phyloP scores from a whole-genome alignment of 37 sponge, comb jelly and placozoan species.

The Theonella swinhoei region DNA sequence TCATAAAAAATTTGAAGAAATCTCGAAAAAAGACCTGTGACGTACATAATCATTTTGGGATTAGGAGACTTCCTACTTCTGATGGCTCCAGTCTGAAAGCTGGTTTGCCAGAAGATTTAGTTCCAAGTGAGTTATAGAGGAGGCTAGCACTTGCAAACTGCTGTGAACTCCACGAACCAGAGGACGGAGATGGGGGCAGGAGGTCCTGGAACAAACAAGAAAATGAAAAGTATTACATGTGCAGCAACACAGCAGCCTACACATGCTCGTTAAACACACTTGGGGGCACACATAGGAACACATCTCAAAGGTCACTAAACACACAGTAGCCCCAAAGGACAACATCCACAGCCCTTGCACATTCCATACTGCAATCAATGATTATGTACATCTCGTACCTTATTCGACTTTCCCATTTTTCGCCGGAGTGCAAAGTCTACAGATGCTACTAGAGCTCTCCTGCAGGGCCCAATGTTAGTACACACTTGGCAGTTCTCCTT shows the following conservation, averaged over 20 bases:
- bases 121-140: conserved; percentile 43
- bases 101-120: conserved; percentile 43
- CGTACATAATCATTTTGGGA: conserved; percentile 31
- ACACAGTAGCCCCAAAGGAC: too few species aligned
- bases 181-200: conserved; percentile 24
- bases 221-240: too few species aligned
- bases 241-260: too few species aligned
- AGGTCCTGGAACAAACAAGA: conserved; percentile 1
- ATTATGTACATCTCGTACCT: too few species aligned
- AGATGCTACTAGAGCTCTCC: conserved; percentile 57
- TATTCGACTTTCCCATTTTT: conserved; percentile 38
- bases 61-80: conserved; percentile 30
- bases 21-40: background rate
- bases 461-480: conserved; percentile 14
- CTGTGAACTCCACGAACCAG: conserved; percentile 24
- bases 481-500: background rate
- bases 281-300: too few species aligned
- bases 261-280: background rate
- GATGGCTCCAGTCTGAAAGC: conserved; percentile 33
- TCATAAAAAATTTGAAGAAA: background rate
- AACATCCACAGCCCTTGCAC: too few species aligned
- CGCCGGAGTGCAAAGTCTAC: conserved; percentile 46
- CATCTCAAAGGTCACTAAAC: too few species aligned
- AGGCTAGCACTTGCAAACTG: conserved; percentile 12
- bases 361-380: too few species aligned